phyloP scores from a whole-genome alignment of 2,797 vertebrate genomes.

The Esox lucius region DNA sequence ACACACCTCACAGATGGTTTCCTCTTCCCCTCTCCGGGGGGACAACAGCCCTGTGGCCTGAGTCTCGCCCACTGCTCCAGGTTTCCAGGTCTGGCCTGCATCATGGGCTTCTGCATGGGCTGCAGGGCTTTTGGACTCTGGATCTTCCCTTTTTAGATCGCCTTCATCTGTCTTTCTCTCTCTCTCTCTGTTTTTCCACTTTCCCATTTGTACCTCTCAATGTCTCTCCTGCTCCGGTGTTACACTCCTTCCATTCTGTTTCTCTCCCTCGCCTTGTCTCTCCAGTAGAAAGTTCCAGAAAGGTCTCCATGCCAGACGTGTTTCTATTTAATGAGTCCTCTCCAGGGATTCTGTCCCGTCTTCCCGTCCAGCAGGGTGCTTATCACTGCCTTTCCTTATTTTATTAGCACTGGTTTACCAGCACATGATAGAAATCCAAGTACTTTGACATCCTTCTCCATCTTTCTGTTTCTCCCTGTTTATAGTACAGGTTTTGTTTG shows the following conservation, averaged over 20 bases:
- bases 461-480: not conserved
- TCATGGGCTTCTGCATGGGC: not conserved
- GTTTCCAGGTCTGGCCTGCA: not conserved
- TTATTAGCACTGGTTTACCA: not conserved
- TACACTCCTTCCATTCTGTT: not conserved
- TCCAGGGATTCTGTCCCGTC: slow-evolving; percentile 11
- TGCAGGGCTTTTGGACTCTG: not conserved
- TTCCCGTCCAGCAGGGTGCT: not conserved
- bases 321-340: not conserved
- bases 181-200: not conserved
- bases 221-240: not conserved
- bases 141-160: not conserved
- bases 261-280: slow-evolving; percentile 7
- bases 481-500: too few species aligned
- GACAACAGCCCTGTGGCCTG: not conserved
- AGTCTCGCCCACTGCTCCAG: not conserved
- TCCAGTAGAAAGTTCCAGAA: not conserved
- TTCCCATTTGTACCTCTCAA: not conserved
- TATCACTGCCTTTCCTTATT: not conserved
- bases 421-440: not conserved
- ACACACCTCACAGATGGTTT: not conserved
- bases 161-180: not conserved
- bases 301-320: not conserved
- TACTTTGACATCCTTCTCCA: not conserved
- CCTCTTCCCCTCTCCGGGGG: not conserved